Percentiles rank a stretch among this genome's conserved stretches.
Evolutionary conservation across 2,888 invertebrate genomes (phyloP).

Genomic region (Vanessa cardui): DNA sequence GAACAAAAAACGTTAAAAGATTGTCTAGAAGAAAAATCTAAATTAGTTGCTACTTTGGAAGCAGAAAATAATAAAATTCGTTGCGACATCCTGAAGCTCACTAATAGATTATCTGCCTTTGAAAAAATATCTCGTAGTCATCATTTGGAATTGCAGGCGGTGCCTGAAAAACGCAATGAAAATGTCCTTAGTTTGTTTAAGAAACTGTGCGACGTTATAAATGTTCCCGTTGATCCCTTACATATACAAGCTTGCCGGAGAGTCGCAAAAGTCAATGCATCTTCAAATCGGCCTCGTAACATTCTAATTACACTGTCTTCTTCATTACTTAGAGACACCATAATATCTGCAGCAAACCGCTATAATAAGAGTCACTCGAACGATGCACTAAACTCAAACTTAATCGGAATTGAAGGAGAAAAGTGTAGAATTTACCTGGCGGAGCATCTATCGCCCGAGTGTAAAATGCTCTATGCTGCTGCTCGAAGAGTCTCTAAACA

Average conservation of each 20-base stretch:
- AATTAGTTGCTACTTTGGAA: constrained; percentile 1
- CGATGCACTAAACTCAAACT: background rate
- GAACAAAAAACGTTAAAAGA: constrained; percentile 9
- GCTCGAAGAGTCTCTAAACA: constrained; percentile 24
- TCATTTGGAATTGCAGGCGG: constrained; percentile 4
- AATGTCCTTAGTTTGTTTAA: constrained; percentile 5
- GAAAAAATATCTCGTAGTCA: constrained; percentile 7
- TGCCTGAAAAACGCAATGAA: constrained; percentile 7
- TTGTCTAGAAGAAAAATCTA: background rate
- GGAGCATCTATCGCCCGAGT: constrained; percentile 37
- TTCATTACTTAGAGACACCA: constrained; percentile 6
- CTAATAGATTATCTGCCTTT: background rate
- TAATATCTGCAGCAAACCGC: constrained; percentile 4
- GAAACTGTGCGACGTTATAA: background rate
- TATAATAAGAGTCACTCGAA: constrained; percentile 4
- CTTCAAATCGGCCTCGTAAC: constrained; percentile 5
- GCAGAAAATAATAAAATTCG: constrained; percentile 4
- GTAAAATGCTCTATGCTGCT: constrained; percentile 23
- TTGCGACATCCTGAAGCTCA: background rate
- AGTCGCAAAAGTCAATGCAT: constrained; percentile 3
- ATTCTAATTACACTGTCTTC: constrained; percentile 3
- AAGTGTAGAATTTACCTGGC: constrained; percentile 14
- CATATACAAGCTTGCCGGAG: constrained; percentile 1
- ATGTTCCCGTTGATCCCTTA: constrained; percentile 3
- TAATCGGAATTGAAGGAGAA: background rate